Base-by-base conservation (phyloP, 2,888 invertebrate genomes). In the Argyra leucocephala region DNA sequence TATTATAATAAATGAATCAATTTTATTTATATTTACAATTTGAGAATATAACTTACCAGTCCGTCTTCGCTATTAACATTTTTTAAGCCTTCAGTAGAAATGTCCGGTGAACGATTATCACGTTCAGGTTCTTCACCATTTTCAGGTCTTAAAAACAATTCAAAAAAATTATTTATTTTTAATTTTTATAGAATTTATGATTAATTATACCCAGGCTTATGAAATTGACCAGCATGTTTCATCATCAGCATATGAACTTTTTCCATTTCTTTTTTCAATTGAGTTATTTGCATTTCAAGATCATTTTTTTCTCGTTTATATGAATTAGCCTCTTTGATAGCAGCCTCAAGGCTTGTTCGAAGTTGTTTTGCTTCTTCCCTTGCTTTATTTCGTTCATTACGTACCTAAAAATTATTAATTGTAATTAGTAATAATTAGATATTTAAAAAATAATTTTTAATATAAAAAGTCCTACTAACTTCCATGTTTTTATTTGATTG, bases 321-420 rank as follows among this genome's bases (percentile, higher is more conserved):
- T 0, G 84, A 82, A 66, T 85, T 85, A 0, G 88, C 81, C 74
- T 93, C 93, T 80, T 93, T 93, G 67, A 87, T 79, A 1, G 89
- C 82, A 10, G 84, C 79, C 74, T 96, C 96, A 48, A 94, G 81
- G 81, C 92, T 93, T 57, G 85, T 85, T 72, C 91, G 85, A 4
- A 93, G 77, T 70, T 89, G 87, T 76, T 94, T 91, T 1, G 89
- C 87, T 79, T 96, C 96, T 73, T 96, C 96, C 57, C 96, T 82
- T 0, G 95, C 90, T 75, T 92, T 91, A 77, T 97, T 97, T 24
- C 96, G 84, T 81, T 97, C 97, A 76, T 89, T 93, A 65, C 96
- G 85, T 72, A 91, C 88, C 83, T 83, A 69, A 22, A n/a, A 71
- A 69, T 57, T 3, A 23, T 10, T 31, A 57, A 57, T 21, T 57